Base-by-base conservation (phyloP, 2,113 vertebrate species). In the Euleptes europaea region DNA sequence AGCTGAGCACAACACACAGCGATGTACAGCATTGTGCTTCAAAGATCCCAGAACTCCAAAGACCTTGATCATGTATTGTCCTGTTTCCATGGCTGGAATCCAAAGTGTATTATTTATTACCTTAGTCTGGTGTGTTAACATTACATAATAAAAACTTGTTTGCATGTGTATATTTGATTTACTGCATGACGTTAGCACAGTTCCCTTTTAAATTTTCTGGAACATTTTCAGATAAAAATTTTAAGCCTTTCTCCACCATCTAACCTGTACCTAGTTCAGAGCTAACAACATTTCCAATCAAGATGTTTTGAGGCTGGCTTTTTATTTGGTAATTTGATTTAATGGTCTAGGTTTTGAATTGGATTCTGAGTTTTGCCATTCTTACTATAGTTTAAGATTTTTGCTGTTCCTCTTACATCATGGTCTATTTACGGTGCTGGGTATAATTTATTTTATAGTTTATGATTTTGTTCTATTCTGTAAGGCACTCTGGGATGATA, bases 381-480 rank as follows among this genome's bases (percentile, higher is more conserved):
- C 40, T 42, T 17, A 76, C 85, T 84, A 51, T 60, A 82, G 15
- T 28, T 26, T 28, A 63, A 87, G 40, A 40, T 33, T 47, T 3
- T 81, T 2, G 28, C 54, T 69, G 67, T 79, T 71, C 69, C 21
- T 0, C 0, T 69, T 78, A 19, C 35, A 33, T 49, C 66, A 49
- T n/a, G 71, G 33, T n/a, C 21, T 85, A 0, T 85, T 84, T 81
- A 73, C 83, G 54, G 40, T 67, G 63, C 80, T 0, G 0, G 12
- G 19, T 66, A 49, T 84, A 0, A 1, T 67, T 90, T 92, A 23
- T 70, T 85, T 82, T 38, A 17, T 12, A 77, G 65, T 79, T 26
- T 10, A 13, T 47, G 71, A 33, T 91, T 78, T 89, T 89, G 42
- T 77, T 89, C 49, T 90, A 60, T 69, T 90, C 72, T 72, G 40